Base-by-base conservation (phyloP, 2,888 invertebrate genomes). In the Nemotelus pantherinus region DNA sequence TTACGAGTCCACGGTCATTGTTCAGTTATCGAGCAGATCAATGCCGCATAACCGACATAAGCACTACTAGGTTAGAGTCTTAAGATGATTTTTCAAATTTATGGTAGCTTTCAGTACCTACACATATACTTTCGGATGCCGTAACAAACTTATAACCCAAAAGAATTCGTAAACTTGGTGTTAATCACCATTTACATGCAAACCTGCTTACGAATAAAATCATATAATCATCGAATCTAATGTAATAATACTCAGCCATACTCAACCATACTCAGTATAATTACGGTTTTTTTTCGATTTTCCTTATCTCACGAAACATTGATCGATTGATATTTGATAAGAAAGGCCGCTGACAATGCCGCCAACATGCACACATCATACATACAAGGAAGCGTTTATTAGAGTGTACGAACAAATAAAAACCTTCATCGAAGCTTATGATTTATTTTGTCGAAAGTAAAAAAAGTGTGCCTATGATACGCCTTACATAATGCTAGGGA, bases 1-100 rank as follows among this genome's bases (percentile, higher is more conserved):
- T 74, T 74, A 74, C 48, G 74, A 74, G 74, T 60, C 74, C 74
- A 74, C 60, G 74, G 74, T 25, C 70, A 70, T n/a, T 9, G 43
- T 43, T n/a, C 47, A n/a, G 47, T 55, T 44, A 70, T 70, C 43
- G 53, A 50, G 6, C 74, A 74, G 74, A 74, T 74, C 74, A 74
- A 74, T 60, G 74, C 48, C 57, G 53, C 39, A 63, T 25, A 60
- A 48, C 63, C 63, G 63, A 45, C 43, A 48, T 63, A 70, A 70
- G 9, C 70, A 55, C 41, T 60, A 63, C 47, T 63, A 60, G 48
- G 25, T 9, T n/a, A 25, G 48, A 50, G 63, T 74, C 50, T 63
- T 43, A 63, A 74, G 47, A 72, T 60, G 58, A 58, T 72, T 60
- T 57, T 58, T 47, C 72, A 39, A 63, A 43, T 48, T 68, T 6